Evolutionary conservation across 2,797 vertebrate genomes (phyloP).

Genomic region (Sebastes trivittatus): DNA sequence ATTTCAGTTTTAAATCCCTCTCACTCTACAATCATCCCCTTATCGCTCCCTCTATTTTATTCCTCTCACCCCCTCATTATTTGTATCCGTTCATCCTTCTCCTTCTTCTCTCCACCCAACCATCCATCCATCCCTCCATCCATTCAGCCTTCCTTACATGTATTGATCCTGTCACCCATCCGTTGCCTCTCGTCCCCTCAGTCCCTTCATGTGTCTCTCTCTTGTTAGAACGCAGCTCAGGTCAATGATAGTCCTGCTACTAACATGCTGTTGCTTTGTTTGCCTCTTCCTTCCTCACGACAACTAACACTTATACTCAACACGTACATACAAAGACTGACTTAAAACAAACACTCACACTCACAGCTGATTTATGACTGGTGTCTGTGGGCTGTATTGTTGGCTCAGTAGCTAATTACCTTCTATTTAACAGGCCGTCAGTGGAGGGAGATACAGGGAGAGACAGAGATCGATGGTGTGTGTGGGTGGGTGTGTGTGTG

Average conservation of each 20-base stretch:
- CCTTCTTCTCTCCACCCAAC: slow-evolving; percentile 15
- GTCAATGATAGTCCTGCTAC: slow-evolving; percentile 39
- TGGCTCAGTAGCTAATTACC: slow-evolving; percentile 68
- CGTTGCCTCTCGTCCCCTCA: slow-evolving; percentile 15
- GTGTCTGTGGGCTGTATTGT: slow-evolving; percentile 47
- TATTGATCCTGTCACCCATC: slow-evolving; percentile 54
- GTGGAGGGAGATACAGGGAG: slow-evolving; percentile 43
- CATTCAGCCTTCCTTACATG: slow-evolving; percentile 40
- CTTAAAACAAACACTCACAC: slow-evolving; percentile 5
- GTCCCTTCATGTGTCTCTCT: slow-evolving; percentile 43
- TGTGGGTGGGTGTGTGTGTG: neutral
- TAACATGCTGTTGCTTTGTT: slow-evolving; percentile 43
- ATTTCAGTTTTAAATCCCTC: slow-evolving; percentile 1
- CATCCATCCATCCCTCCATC: slow-evolving; percentile 37
- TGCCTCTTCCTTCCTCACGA: slow-evolving; percentile 7
- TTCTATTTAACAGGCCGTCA: slow-evolving; percentile 69
- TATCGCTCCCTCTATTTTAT: slow-evolving; percentile 17
- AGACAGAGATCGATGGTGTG: slow-evolving; percentile 28
- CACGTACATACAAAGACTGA: slow-evolving; percentile 1
- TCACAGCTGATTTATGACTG: slow-evolving; percentile 64
- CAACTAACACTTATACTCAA: slow-evolving; percentile 27
- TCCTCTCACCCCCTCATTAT: slow-evolving; percentile 42
- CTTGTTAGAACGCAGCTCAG: slow-evolving; percentile 53
- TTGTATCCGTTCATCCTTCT: slow-evolving; percentile 37
- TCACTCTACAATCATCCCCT: slow-evolving; percentile 8